Percentiles rank a stretch among this genome's conserved stretches.
Evolutionary conservation across 2,888 invertebrate genomes (phyloP).

Genomic region (Polydrusus pterygomalis): DNA sequence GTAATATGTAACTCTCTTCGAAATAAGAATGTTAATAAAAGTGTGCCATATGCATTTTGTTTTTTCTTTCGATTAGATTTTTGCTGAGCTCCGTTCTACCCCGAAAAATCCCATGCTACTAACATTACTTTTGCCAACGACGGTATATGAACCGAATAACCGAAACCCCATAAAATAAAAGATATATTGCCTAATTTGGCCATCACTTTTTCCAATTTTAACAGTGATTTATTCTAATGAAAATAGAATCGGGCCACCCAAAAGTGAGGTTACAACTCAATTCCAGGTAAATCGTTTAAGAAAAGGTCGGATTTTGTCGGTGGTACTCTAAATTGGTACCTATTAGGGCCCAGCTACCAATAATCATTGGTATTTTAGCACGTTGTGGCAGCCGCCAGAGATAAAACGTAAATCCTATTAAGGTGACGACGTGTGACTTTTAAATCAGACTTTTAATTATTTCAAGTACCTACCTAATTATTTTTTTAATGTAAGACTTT

Average conservation of each 20-base stretch:
- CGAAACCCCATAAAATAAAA: constrained; percentile 47
- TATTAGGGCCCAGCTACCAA: background rate
- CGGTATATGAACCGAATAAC: constrained; percentile 28
- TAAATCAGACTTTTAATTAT: too few species aligned
- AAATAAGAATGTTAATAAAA: too few species aligned
- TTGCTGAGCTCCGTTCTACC: too few species aligned
- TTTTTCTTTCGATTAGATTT: too few species aligned
- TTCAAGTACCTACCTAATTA: too few species aligned
- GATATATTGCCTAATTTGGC: constrained; percentile 51
- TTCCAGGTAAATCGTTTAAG: constrained; percentile 44
- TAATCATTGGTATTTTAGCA: background rate
- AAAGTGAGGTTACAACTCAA: constrained; percentile 47
- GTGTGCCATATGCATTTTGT: too few species aligned
- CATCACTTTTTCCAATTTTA: constrained; percentile 44
- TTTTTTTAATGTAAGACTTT: too few species aligned
- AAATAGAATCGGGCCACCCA: constrained; percentile 50
- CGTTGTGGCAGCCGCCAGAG: background rate
- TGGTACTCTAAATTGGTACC: background rate
- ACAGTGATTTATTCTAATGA: constrained; percentile 51
- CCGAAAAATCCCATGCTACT: background rate
- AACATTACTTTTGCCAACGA: background rate
- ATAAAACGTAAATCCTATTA: background rate
- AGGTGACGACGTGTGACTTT: too few species aligned
- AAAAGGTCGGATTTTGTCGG: background rate
- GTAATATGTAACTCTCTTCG: too few species aligned